Evolutionary conservation across 2,888 invertebrate genomes (phyloP).

Genomic region (Mesochorus sp.): DNA sequence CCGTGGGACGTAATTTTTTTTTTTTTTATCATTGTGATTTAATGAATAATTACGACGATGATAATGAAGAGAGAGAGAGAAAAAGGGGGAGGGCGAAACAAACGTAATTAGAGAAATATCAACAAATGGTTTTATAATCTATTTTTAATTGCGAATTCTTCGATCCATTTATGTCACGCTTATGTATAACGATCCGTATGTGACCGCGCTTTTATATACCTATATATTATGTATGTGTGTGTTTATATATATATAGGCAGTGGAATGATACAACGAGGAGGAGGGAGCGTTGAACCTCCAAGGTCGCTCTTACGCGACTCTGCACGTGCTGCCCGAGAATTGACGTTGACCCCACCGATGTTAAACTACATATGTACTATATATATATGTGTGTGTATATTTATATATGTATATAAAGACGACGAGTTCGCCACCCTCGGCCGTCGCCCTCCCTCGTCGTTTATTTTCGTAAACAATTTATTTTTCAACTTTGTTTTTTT

Average conservation of each 20-base stretch:
- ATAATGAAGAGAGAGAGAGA: no score
- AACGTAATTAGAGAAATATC: no score
- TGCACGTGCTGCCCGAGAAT: constrained; percentile 77
- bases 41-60: not conserved
- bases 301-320: constrained; percentile 78
- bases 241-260: constrained; percentile 21
- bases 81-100: no score
- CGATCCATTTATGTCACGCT: not conserved
- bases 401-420: constrained; percentile 11
- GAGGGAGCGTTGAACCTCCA: constrained; percentile 76
- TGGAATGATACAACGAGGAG: constrained; percentile 36
- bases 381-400: not conserved
- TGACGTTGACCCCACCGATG: constrained; percentile 67
- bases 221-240: constrained; percentile 20
- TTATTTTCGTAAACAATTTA: constrained; percentile 25
- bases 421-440: constrained; percentile 22
- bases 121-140: not conserved
- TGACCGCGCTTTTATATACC: not conserved
- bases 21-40: not conserved
- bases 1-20: not conserved
- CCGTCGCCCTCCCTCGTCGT: not conserved
- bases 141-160: not conserved
- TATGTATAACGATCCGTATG: not conserved
- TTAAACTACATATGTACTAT: constrained; percentile 22
- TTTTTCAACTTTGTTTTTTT: not conserved